Percentiles rank a stretch among this genome's conserved stretches.
Evolutionary conservation across 2,797 vertebrate genomes (phyloP).

Genomic region (Microchirus variegatus): DNA sequence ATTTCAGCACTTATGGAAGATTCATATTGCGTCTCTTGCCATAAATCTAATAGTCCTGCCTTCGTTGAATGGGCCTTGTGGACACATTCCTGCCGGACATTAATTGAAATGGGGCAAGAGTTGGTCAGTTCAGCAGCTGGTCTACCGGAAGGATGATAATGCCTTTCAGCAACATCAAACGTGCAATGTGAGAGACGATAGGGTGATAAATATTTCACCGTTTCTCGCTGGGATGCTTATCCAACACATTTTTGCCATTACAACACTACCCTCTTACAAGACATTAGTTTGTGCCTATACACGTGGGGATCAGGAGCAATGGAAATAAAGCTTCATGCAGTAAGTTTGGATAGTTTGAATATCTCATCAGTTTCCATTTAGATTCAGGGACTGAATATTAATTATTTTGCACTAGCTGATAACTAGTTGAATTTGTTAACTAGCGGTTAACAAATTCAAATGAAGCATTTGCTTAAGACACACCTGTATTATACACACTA

Average conservation of each 20-base stretch:
- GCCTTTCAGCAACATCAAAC: constrained; percentile 56
- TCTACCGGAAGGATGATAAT: constrained; percentile 49
- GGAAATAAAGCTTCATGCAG: no score
- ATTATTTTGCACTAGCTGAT: no score
- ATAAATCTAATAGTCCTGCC: constrained; percentile 60
- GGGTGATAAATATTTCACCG: constrained; percentile 67
- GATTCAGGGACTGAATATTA: no score
- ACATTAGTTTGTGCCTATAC: constrained; percentile 37
- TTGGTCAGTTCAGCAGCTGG: constrained; percentile 30
- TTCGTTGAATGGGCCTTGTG: constrained; percentile 36
- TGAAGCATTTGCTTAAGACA: no score
- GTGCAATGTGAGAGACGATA: constrained; percentile 43
- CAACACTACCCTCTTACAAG: constrained; percentile 12
- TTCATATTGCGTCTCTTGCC: constrained; percentile 46
- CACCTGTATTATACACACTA: no score
- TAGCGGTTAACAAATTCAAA: no score
- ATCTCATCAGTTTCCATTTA: no score
- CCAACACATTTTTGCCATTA: constrained; percentile 49
- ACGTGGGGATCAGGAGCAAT: constrained; percentile 9
- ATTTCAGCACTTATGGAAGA: constrained; percentile 61
- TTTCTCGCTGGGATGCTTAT: constrained; percentile 46
- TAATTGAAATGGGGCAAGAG: constrained; percentile 48
- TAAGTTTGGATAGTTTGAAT: no score
- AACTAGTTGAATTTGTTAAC: no score
- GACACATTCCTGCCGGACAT: constrained; percentile 47